Evolutionary conservation across 2,888 invertebrate species (phyloP), one percentile per base, ranked within the genome.

Genomic region (Andrena flavipes): DNA sequence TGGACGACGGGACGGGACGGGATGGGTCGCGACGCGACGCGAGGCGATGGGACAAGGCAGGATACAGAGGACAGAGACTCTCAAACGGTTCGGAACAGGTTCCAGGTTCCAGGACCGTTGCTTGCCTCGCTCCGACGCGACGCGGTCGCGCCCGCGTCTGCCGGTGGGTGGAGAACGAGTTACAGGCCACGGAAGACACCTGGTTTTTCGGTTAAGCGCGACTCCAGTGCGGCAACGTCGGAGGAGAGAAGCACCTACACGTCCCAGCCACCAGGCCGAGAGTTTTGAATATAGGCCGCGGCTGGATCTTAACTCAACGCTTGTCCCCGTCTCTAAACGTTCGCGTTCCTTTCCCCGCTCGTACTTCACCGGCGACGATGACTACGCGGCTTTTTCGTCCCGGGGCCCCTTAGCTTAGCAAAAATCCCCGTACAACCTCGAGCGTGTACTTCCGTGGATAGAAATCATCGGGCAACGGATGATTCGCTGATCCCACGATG

Each of bases 11-110:
- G 81, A 87, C 87, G 81, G 85, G 86, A 82, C 82, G 83, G 80
- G 42, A 42, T 1, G 42, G 13, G 42, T 13, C 16, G 42, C 13
- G 42, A 42, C 10, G 35, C 10, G 33, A 33, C 42, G 42, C 42
- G 35, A 42, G 13, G 42, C 42, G 42, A 42, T 16, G 42, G 42
- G 16, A 42, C 42, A 42, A 42, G 42, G 42, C 42, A 42, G 42
- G 42, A 42, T 42, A 42, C 42, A 42, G 42, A 42, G 86, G 74
- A 56, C 89, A 89, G 91, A 90, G 90, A 90, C 90, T 91, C 89
- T 91, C 90, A 91, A 91, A 91, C 88, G 89, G 89, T 91, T 87
- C 87, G 91, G 89, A 91, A 91, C 91, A 91, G 91, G 91, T 91
- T 91, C 90, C 91, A 91, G 91, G 91, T 91, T 91, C 90, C 90